These are phyloP conservation scores for Sphenodon punctatus DNA, from an alignment of 2,797 vertebrate genomes.

Conservation along the genomic window DNA sequence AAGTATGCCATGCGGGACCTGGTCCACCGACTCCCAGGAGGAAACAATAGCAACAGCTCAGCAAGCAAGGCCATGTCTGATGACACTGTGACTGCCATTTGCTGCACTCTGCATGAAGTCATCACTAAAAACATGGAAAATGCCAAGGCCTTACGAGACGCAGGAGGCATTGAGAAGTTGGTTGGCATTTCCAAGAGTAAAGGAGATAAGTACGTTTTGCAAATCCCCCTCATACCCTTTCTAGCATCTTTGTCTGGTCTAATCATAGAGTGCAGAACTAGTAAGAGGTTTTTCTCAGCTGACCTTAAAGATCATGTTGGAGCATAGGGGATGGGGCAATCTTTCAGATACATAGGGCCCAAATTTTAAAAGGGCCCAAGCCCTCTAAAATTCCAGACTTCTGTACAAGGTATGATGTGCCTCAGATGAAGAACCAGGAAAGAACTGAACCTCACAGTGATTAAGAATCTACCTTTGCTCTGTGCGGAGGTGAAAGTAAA, in stretches of 20 bases:
- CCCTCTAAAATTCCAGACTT: background rate
- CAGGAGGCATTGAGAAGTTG: constrained; percentile 89
- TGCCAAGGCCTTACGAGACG: constrained; percentile 94
- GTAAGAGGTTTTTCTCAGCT: too few relatives aligned
- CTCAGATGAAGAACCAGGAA: constrained; percentile 1
- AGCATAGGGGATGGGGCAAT: too few relatives aligned
- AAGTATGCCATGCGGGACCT: constrained; percentile 99
- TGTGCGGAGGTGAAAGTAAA: background rate
- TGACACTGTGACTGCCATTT: constrained; percentile 98
- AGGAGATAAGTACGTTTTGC: constrained; percentile 94
- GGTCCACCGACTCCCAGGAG: constrained; percentile 93
- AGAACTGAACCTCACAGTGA: background rate
- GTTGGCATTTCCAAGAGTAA: constrained; percentile 96
- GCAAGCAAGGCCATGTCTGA: constrained; percentile 90
- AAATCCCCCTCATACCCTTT: constrained; percentile 27
- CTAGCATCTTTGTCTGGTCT: constrained; percentile 7
- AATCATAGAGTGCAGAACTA: background rate
- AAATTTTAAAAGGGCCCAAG: too few relatives aligned
- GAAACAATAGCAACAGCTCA: constrained; percentile 86
- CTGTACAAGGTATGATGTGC: background rate
- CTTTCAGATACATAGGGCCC: too few relatives aligned
- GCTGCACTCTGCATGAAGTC: constrained; percentile 95
- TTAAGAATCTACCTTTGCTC: background rate
- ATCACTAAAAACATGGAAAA: constrained; percentile 95
- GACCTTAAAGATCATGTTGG: too few relatives aligned